Conservation (phyloP, 2,797 vertebrate species). For the Melanotaenia parkinsoni region DNA sequence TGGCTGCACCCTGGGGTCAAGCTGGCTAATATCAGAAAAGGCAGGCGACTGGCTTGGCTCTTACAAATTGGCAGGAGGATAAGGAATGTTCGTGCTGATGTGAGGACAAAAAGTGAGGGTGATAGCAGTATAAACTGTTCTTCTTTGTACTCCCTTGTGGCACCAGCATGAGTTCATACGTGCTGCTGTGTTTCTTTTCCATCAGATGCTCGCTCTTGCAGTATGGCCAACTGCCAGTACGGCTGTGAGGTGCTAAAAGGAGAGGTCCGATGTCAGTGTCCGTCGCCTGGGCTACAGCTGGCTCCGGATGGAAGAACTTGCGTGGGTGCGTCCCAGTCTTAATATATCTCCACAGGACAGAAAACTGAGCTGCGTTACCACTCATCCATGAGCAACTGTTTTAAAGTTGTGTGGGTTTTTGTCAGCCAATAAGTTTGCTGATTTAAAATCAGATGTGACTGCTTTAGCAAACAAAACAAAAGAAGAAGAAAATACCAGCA, state of each 20-base stretch:
- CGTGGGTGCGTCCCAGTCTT: constrained; percentile 85
- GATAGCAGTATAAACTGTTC: constrained; percentile 13
- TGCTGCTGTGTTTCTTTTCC: constrained; percentile 41
- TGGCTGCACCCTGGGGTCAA: constrained; percentile 65
- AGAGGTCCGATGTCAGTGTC: constrained; percentile 93
- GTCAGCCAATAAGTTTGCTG: constrained; percentile 31
- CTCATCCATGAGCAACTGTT: constrained; percentile 11
- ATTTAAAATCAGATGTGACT: constrained; percentile 41
- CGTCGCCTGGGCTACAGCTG: constrained; percentile 94
- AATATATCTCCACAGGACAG: constrained; percentile 37
- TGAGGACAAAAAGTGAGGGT: constrained; percentile 15
- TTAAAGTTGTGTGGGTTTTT: constrained; percentile 17
- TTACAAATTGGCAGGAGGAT: constrained; percentile 41
- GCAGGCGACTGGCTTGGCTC: constrained; percentile 36
- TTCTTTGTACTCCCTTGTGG: constrained; percentile 23
- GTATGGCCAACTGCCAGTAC: constrained; percentile 98
- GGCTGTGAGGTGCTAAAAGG: constrained; percentile 96
- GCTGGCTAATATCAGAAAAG: constrained; percentile 65
- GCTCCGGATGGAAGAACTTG: constrained; percentile 94
- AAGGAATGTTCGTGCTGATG: constrained; percentile 18
- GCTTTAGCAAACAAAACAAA: constrained; percentile 40
- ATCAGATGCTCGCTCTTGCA: constrained; percentile 89
- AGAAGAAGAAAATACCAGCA: constrained; percentile 24
- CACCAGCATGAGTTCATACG: constrained; percentile 51
- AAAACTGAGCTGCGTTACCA: constrained; percentile 36